A percentile compares a stretch with the other conserved stretches of the same genome.
Evolutionary conservation across 2,113 vertebrate species (phyloP).

Genomic region (Promerops cafer): DNA sequence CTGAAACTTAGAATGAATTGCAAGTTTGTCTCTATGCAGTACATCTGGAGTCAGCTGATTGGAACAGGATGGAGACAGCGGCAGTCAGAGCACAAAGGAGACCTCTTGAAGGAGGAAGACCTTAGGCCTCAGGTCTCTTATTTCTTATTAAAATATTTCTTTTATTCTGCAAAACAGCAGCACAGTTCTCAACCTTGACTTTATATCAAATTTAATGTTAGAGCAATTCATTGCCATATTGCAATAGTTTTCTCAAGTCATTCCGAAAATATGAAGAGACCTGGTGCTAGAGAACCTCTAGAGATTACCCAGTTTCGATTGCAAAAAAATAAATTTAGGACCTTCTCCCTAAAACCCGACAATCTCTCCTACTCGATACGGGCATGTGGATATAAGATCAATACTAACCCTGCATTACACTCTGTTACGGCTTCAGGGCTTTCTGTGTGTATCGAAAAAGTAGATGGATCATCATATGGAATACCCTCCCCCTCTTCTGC

Average conservation of each 20-base stretch:
- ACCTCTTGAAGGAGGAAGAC: not conserved
- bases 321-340: not conserved
- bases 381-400: not conserved
- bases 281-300: not conserved
- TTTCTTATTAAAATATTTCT: not conserved
- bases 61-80: not conserved
- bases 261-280: not conserved
- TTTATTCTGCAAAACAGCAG: not conserved
- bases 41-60: not conserved
- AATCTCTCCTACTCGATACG: not conserved
- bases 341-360: not conserved
- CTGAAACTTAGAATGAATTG: not conserved
- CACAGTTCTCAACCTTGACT: not conserved
- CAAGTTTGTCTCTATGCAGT: not conserved
- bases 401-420: not conserved
- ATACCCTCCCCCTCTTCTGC: not conserved
- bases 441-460: not conserved
- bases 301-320: not conserved
- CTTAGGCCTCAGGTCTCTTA: not conserved
- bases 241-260: not conserved
- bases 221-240: not conserved
- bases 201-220: not conserved
- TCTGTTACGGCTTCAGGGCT: not conserved
- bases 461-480: not conserved
- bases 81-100: not conserved